Evolutionary conservation across 2,888 invertebrate genomes (phyloP), one percentile per base, ranked within the genome.

Genomic region (Hypena proboscidalis): DNA sequence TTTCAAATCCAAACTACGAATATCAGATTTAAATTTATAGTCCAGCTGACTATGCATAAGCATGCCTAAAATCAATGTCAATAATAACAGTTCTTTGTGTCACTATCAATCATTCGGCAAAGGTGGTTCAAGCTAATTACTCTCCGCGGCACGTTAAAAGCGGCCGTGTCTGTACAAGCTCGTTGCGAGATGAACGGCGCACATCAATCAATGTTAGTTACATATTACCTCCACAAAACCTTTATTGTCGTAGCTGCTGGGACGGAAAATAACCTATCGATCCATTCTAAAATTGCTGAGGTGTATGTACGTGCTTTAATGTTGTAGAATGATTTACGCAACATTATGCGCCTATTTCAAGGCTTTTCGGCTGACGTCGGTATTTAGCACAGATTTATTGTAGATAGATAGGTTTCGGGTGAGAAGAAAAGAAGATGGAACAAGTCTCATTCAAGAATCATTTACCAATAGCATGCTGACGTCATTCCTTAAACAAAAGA

Each of bases 191-290:
- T 70, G 72, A 74, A 76, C 75, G 70, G 56, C 58, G 55, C 59
- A 61, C 71, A 77, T 76, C 74, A 72, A 77, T 78, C 78, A 77
- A 69, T 67, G 73, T 71, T 68, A 68, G 67, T 66, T 67, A 60
- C 67, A 62, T 40, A 49, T 53, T 50, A 60, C 47, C 30, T 41
- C 43, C 45, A 53, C 30, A 45, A 23, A 27, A 43, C 51, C 44
- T 61, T 49, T 61, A 58, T 55, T 58, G 51, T 45, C 49, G 45
- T 44, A 37, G 19, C 35, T 45, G 45, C 31, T 46, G 48, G 22
- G 41, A 47, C 37, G 45, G 49, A 41, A 53, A 53, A 55, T 44
- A 48, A 49, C 29, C 30, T 46, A 58, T 50, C 42, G 56, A 58
- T 51, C 44, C 40, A 34, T 33, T 48, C 20, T 29, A 30, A 30